Conservation (phyloP, 1,140 invertebrate genomes). For the Cryptotermes secundus region DNA sequence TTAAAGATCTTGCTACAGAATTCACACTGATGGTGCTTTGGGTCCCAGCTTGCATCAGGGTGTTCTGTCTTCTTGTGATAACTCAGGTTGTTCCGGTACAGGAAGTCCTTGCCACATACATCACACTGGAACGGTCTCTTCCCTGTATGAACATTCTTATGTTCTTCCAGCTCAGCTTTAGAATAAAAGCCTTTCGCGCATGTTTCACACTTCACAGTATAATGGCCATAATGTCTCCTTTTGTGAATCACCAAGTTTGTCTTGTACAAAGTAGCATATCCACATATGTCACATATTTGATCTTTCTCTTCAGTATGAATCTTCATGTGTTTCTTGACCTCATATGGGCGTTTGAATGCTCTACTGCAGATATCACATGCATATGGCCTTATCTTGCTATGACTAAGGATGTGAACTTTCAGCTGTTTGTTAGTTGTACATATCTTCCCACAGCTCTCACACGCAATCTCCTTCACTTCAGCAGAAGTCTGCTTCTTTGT, state of each 20-base stretch:
- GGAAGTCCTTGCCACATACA: conserved; percentile 56
- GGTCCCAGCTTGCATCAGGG: conserved; percentile 22
- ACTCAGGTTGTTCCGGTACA: conserved; percentile 42
- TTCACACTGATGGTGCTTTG: conserved; percentile 35
- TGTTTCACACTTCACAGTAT: conserved; percentile 59
- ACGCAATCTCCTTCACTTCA: not conserved
- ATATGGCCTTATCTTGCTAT: conserved; percentile 52
- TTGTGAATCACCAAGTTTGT: conserved; percentile 46
- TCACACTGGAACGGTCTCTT: conserved; percentile 55
- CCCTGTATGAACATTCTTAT: conserved; percentile 59
- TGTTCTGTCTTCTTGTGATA: conserved; percentile 40
- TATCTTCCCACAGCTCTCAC: conserved; percentile 39
- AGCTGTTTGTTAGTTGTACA: conserved; percentile 53
- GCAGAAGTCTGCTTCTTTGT: conserved; percentile 17
- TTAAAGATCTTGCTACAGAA: conserved; percentile 22
- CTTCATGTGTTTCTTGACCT: conserved; percentile 48
- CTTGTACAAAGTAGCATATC: conserved; percentile 47
- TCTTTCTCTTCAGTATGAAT: conserved; percentile 48
- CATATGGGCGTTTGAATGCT: conserved; percentile 50
- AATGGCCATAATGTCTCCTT: conserved; percentile 57
- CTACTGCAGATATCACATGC: conserved; percentile 51
- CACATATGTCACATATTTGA: conserved; percentile 49
- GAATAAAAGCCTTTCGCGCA: conserved; percentile 55
- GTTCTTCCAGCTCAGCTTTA: conserved; percentile 58
- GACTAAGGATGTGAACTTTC: conserved; percentile 51